Evolutionary conservation across 2,113 vertebrate genomes (phyloP), one percentile per base, ranked within the genome.

Genomic region (Hirundichthys speculiger): DNA sequence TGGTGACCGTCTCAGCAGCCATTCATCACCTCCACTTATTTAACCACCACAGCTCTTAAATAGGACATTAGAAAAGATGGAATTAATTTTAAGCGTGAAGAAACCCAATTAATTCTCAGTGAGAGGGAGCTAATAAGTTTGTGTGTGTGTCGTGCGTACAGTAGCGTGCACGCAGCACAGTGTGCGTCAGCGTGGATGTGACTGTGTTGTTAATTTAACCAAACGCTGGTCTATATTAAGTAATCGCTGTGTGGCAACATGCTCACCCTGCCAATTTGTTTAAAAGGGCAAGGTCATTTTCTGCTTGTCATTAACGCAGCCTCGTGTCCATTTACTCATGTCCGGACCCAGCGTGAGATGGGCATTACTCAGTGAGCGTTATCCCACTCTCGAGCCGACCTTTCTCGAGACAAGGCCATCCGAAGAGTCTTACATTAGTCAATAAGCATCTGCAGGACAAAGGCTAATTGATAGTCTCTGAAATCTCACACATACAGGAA

Each of bases 71-170:
- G 80, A 84, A 79, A 83, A 84, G 49, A 77, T 21, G 46, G 64
- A 92, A 91, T 92, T 82, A 80, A 91, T 92, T 92, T 87, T 74
- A 86, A 82, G 88, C 73, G 77, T 89, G 81, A 89, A 83, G 79
- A 76, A 90, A 89, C 73, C 80, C 89, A 92, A 92, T 93, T 92
- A 92, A 87, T 86, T 91, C 79, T 84, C 83, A 77, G 75, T 48
- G 71, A 77, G 82, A 72, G 77, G 64, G 41, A 76, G 84, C 78
- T 89, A 91, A 92, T 91, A 86, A 77, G 71, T 89, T 85, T 80
- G 13, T 25, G 51, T 52, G 58, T 19, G 20, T 54, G 13, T 39
- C n/a, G 20, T 54, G 13, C 30, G 27, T 60, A 52, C 56, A 69
- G 21, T 34, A 43, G 4, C 5, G 56, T 38, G 39, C 20, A 4